Conservation (phyloP, 1,140 invertebrate species). For the Anoplophora glabripennis region DNA sequence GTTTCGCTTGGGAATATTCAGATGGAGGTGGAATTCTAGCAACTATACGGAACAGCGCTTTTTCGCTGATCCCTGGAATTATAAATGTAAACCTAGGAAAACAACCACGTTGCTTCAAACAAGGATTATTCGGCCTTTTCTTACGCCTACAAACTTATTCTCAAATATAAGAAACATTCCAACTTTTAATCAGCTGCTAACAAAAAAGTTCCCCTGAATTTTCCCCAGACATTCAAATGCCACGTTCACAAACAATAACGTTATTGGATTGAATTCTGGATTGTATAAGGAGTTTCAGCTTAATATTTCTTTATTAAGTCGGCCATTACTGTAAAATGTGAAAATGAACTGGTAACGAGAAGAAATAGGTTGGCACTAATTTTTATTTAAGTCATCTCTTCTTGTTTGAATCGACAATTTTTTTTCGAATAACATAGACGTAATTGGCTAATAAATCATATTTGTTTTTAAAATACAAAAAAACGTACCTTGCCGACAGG, state of each 20-base stretch:
- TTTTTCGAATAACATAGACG: too few relatives aligned
- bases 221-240: slow-evolving; percentile 14
- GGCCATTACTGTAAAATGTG: too few relatives aligned
- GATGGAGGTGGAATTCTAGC: background rate
- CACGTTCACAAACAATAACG: slow-evolving; percentile 9
- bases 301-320: too few relatives aligned
- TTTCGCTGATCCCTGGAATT: background rate
- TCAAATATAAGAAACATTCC: background rate
- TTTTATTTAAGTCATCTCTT: too few relatives aligned
- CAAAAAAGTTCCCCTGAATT: slow-evolving; percentile 8
- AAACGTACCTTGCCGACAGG: too few relatives aligned
- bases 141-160: background rate
- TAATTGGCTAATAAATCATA: too few relatives aligned
- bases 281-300: too few relatives aligned
- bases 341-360: too few relatives aligned
- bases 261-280: slow-evolving; percentile 7
- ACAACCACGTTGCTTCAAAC: slow-evolving; percentile 2
- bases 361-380: too few relatives aligned
- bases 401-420: too few relatives aligned
- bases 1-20: background rate
- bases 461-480: too few relatives aligned
- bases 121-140: slow-evolving; percentile 3
- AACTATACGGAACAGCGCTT: background rate
- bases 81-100: slow-evolving; percentile 1
- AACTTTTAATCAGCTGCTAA: slow-evolving; percentile 16